phyloP scores from a whole-genome alignment of 2,113 vertebrate species.

The Enhydra lutris region DNA sequence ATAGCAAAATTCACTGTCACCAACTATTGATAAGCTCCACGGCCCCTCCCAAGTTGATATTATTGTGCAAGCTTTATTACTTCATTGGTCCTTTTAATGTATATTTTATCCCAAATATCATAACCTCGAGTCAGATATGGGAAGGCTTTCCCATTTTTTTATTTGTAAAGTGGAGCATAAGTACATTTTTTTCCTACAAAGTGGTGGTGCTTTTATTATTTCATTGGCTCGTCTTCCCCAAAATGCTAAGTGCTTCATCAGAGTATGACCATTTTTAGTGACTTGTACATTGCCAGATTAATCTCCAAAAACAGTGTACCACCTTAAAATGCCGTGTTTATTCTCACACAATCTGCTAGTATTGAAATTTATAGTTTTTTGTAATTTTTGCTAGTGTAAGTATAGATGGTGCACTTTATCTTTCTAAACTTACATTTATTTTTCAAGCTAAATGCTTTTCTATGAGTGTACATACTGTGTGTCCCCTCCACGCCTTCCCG shows the following conservation, averaged over 20 bases:
- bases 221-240: background rate
- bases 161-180: background rate
- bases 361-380: background rate
- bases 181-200: background rate
- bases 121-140: background rate
- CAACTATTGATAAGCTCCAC: background rate
- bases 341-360: background rate
- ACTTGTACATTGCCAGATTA: background rate
- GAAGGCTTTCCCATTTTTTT: background rate
- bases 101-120: background rate
- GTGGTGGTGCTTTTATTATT: background rate
- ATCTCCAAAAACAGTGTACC: background rate
- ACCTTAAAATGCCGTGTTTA: background rate
- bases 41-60: background rate
- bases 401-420: background rate
- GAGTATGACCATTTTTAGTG: background rate
- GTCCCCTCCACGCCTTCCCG: rapidly evolving
- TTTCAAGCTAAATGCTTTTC: constrained; percentile 36
- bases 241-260: background rate
- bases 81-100: background rate
- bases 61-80: background rate
- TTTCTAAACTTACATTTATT: background rate
- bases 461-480: background rate
- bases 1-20: background rate
- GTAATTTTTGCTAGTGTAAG: constrained; percentile 9